phyloP scores from a whole-genome alignment of 2,888 invertebrate species.

The Platynereis dumerilii region DNA sequence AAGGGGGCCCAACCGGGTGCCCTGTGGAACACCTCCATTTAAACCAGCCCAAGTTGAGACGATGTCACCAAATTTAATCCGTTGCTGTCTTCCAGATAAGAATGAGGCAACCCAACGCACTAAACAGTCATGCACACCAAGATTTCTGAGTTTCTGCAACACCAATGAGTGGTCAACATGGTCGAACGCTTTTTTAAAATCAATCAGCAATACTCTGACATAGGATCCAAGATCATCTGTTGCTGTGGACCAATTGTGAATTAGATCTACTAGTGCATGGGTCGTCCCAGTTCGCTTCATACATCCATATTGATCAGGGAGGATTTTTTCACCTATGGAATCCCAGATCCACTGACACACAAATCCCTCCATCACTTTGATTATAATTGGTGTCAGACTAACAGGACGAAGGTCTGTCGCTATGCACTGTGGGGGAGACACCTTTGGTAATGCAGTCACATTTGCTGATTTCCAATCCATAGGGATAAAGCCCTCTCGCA shows the following conservation, averaged over 20 bases:
- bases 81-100: conserved; percentile 1
- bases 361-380: too few species aligned
- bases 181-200: conserved; percentile 6
- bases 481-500: not conserved
- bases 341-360: too few species aligned
- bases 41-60: too few species aligned
- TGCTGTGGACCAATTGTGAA: not conserved
- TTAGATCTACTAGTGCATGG: too few species aligned
- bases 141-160: not conserved
- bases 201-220: not conserved
- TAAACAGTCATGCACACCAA: not conserved
- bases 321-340: too few species aligned
- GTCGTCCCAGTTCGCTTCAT: too few species aligned
- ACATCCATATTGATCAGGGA: too few species aligned
- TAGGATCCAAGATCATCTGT: not conserved
- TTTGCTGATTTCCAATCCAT: conserved; percentile 1
- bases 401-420: not conserved
- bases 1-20: not conserved
- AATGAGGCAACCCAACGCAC: not conserved
- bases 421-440: not conserved
- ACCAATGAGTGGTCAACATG: not conserved
- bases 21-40: not conserved
- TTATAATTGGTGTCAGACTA: conserved; percentile 1
- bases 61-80: not conserved
- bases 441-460: not conserved